Evolutionary conservation across 1,140 invertebrate genomes (phyloP).

Genomic region (Galleria mellonella): DNA sequence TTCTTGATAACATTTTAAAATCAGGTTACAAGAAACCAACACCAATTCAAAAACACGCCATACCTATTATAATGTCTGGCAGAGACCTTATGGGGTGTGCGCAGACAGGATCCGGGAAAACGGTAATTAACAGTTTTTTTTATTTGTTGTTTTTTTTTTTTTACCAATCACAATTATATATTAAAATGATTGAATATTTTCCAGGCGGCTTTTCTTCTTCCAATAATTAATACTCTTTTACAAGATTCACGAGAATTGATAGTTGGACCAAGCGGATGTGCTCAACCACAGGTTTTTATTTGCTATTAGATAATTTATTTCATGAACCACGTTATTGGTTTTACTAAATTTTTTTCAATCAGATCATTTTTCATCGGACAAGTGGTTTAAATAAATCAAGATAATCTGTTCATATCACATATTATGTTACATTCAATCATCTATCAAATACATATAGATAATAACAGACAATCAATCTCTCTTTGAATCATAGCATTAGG

Average conservation of each 20-base stretch:
- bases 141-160: background rate
- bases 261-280: conserved; percentile 62
- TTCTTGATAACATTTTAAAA: conserved; percentile 87
- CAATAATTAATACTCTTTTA: conserved; percentile 87
- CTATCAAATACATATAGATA: no score
- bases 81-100: conserved; percentile 97
- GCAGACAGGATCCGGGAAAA: conserved; percentile 98
- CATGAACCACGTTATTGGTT: no score
- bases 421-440: no score
- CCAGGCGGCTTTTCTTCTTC: conserved; percentile 92
- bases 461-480: no score
- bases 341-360: no score
- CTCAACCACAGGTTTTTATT: conserved; percentile 75
- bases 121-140: conserved; percentile 60
- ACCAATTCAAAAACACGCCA: conserved; percentile 93
- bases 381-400: no score
- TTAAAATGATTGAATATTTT: background rate
- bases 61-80: conserved; percentile 86
- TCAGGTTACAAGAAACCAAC: conserved; percentile 92
- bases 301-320: background rate
- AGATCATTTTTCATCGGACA: no score
- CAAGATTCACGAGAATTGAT: conserved; percentile 71
- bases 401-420: no score
- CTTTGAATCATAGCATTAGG: no score
- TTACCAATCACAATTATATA: no score